Percentiles rank a stretch among this genome's conserved stretches.
Conservation (phyloP, 2,797 vertebrate species). For the Hipposideros larvatus region DNA sequence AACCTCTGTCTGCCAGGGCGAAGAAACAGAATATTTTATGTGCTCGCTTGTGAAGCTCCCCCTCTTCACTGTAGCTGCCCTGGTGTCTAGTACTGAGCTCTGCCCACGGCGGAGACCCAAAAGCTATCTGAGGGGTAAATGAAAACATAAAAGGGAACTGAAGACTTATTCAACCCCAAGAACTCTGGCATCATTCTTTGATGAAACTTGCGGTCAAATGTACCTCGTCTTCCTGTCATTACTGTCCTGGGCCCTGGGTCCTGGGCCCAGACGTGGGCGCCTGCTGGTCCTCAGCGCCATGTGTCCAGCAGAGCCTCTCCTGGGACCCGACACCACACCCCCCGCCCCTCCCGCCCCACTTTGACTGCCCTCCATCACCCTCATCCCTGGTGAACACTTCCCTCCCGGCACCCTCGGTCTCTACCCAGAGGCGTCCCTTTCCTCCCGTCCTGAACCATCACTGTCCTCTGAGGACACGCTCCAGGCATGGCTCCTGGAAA, state of each 20-base stretch:
- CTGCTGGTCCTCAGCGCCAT: fast-evolving
- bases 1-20: neutral
- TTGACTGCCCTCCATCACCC: neutral
- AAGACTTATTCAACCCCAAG: neutral
- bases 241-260: neutral
- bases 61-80: neutral
- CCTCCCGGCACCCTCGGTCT: neutral
- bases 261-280: neutral
- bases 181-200: neutral
- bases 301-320: neutral
- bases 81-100: neutral
- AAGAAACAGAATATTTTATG: neutral
- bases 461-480: neutral
- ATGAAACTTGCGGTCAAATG: neutral
- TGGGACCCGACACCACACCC: neutral
- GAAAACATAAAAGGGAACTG: neutral
- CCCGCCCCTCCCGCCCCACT: too few species aligned
- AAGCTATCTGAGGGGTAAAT: neutral
- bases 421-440: neutral
- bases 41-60: neutral
- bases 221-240: neutral
- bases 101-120: neutral
- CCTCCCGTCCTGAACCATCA: neutral
- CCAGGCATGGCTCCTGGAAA: neutral
- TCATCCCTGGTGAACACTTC: neutral